phyloP scores from a whole-genome alignment of 2,888 invertebrate species.

The Dolichopus griseipennis region DNA sequence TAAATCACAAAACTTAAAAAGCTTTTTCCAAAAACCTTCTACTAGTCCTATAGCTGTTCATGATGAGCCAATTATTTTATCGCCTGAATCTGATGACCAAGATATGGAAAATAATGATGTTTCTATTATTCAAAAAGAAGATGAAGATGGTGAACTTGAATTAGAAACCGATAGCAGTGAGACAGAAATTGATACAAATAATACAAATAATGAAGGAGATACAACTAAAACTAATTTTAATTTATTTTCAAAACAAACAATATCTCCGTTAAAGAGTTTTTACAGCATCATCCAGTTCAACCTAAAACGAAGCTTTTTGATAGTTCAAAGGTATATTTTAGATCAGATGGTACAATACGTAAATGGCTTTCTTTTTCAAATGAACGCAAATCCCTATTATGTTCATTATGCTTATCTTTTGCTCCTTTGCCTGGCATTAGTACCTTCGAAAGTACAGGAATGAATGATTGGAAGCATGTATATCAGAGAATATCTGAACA shows the following conservation, averaged over 20 bases:
- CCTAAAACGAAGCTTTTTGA: no score
- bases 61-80: conserved; percentile 12
- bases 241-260: not conserved
- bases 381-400: no score
- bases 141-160: conserved; percentile 7
- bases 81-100: conserved; percentile 13
- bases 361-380: no score
- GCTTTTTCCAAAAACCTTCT: conserved; percentile 13
- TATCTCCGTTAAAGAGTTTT: no score
- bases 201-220: conserved; percentile 9
- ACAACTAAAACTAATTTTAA: conserved; percentile 8
- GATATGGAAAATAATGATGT: conserved; percentile 11
- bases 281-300: no score
- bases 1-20: conserved; percentile 12
- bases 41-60: conserved; percentile 12
- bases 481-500: no score
- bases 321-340: no score
- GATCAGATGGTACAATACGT: no score
- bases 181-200: conserved; percentile 2
- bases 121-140: conserved; percentile 10
- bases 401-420: no score
- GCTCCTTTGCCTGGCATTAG: no score
- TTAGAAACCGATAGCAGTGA: conserved; percentile 5
- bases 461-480: no score
- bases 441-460: no score